phyloP scores from a whole-genome alignment of 2,888 invertebrate species.

The Platycheirus rosarum region DNA sequence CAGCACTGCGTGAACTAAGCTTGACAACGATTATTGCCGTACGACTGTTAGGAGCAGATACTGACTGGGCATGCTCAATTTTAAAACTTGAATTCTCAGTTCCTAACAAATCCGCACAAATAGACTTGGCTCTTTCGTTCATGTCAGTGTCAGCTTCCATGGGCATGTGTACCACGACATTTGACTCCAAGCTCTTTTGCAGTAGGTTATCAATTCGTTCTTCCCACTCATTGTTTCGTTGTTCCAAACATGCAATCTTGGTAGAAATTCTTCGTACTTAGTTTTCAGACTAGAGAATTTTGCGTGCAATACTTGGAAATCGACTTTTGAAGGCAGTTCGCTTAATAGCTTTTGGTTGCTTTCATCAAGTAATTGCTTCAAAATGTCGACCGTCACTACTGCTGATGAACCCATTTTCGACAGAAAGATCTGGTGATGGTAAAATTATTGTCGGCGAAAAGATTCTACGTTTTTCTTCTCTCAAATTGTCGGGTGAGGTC shows the following conservation, averaged over 20 bases:
- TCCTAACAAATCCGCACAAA: background rate
- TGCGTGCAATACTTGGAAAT: slow-evolving; percentile 1
- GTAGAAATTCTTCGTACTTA: slow-evolving; percentile 10
- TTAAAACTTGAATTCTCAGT: background rate
- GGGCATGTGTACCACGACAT: slow-evolving; percentile 19
- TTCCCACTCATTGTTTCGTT: background rate
- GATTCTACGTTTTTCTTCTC: background rate
- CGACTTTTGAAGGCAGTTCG: background rate
- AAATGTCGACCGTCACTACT: background rate
- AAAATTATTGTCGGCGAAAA: background rate
- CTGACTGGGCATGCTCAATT: background rate
- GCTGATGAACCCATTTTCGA: background rate
- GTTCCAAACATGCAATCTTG: slow-evolving; percentile 5
- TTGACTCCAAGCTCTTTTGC: slow-evolving; percentile 6
- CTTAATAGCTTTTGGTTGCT: background rate
- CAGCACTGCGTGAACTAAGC: background rate
- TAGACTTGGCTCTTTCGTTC: slow-evolving; percentile 4
- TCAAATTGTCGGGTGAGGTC: background rate
- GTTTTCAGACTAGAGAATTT: slow-evolving; percentile 12
- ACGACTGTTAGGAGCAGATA: background rate
- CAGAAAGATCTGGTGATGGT: no score
- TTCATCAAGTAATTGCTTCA: slow-evolving; percentile 1
- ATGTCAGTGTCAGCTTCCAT: background rate
- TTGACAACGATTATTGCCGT: background rate
- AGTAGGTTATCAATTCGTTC: background rate